Evolutionary conservation across 2,888 invertebrate genomes (phyloP), one percentile per base, ranked within the genome.

Genomic region (Thymelicus lineola): DNA sequence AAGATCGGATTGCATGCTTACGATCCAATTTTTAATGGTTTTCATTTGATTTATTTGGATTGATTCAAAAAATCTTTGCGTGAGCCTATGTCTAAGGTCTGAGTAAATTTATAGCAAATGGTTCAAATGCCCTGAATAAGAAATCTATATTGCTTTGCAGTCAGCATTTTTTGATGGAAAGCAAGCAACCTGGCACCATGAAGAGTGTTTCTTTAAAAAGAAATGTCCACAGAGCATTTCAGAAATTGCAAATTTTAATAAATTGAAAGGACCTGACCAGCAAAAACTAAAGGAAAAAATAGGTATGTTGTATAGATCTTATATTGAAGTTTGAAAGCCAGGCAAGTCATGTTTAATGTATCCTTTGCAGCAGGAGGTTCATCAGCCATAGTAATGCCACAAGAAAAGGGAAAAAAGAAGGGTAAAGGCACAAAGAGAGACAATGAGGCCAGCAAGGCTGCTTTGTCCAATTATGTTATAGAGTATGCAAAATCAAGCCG

Each of bases 401-500:
- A 94, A 48, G 91, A 86, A 53, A 95, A 95, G 82, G 94, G 94
- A 0, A 95, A 94, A 69, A 83, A 95, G 90, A 78, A 94, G 77
- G 85, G 84, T 0, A 85, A 78, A 71, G 74, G 70, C n/a, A 67
- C 72, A 9, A 79, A 78, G 65, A 75, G 76, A 61, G 73, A 62
- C 14, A 75, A 74, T 69, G 74, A 71, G 55, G 69, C 72, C 55
- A 70, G 66, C 64, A 70, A 72, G 73, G 96, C 60, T 64, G 77
- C 72, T 14, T 65, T 78, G 17, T 72, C 74, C 6, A 74, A 98
- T 85, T 98, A 96, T 83, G 87, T 86, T 6, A 94, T 97, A 14
- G 98, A 98, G 83, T 98, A 98, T 89, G 96, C 99, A 0, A 98
- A 98, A 84, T 97, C 97, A 1, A 96, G 96, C 74, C 94, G 97